Evolutionary conservation across 2,113 vertebrate genomes (phyloP).

Genomic region (Nanger granti): DNA sequence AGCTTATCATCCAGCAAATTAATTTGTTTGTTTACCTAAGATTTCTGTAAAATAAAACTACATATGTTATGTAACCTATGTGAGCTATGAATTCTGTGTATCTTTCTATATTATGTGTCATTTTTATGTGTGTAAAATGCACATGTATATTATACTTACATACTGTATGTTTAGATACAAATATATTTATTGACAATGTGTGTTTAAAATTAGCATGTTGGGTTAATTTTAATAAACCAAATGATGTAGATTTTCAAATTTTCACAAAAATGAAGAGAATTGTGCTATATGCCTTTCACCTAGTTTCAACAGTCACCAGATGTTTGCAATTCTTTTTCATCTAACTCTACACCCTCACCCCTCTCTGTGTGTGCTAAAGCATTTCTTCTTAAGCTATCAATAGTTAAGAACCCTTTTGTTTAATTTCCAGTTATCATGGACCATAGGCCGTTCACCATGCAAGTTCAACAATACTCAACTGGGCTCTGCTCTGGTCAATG

Average conservation of each 20-base stretch:
- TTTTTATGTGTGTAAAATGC: not conserved
- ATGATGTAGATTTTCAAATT: not conserved
- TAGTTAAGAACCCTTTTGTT: not conserved
- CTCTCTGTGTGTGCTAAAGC: not conserved
- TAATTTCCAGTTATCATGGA: not conserved
- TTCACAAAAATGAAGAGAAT: not conserved
- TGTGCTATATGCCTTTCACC: not conserved
- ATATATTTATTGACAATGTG: not conserved
- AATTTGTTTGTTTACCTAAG: slow-evolving; percentile 23
- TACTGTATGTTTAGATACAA: not conserved
- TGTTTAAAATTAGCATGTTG: slow-evolving; percentile 5
- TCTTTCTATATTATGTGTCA: not conserved
- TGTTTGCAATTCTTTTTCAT: not conserved
- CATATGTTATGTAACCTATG: not conserved
- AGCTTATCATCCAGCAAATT: slow-evolving; percentile 20
- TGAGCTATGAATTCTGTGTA: not conserved
- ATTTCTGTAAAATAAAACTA: not conserved
- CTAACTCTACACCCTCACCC: too few relatives aligned
- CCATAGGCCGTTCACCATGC: not conserved
- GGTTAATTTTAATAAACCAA: not conserved
- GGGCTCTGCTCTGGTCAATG: not conserved
- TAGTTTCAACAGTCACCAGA: not conserved
- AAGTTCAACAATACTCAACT: not conserved
- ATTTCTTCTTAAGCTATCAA: not conserved
- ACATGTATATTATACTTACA: not conserved